Evolutionary conservation across 2,797 vertebrate genomes (phyloP).

Genomic region (Basileuterus tristriatus): DNA sequence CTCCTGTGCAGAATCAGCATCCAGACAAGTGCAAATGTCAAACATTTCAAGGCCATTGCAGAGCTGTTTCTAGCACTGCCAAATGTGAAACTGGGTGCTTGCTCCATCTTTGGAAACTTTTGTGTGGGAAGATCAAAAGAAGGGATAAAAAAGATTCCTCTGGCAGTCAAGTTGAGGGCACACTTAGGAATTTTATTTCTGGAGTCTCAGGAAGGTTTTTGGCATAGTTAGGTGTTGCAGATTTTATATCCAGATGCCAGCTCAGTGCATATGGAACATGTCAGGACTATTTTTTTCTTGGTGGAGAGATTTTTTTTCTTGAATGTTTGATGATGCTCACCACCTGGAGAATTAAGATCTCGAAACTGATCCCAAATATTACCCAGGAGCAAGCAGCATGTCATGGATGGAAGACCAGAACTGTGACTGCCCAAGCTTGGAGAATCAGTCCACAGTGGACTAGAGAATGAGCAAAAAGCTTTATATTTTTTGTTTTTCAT

Average conservation of each 20-base stretch:
- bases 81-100: constrained; percentile 2
- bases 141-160: not conserved
- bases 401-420: not conserved
- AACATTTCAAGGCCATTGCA: not conserved
- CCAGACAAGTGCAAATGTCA: constrained; percentile 1
- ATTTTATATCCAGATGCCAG: constrained; percentile 28
- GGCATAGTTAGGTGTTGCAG: constrained; percentile 2
- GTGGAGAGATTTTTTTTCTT: constrained; percentile 27
- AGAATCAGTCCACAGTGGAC: not conserved
- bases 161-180: not conserved
- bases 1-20: not conserved
- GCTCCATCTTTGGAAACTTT: constrained; percentile 11
- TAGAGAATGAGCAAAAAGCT: not conserved
- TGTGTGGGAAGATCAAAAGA: not conserved
- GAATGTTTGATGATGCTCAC: not conserved
- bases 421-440: not conserved
- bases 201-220: not conserved
- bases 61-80: not conserved
- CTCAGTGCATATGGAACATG: not conserved
- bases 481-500: fast-evolving
- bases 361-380: constrained; percentile 8
- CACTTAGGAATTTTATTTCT: not conserved
- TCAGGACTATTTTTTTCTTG: not conserved
- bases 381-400: not conserved
- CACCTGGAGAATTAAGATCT: not conserved